Percentiles rank a stretch among this genome's conserved stretches.
Evolutionary conservation across 2,797 vertebrate species (phyloP).

Genomic region (Myripristis murdjan): DNA sequence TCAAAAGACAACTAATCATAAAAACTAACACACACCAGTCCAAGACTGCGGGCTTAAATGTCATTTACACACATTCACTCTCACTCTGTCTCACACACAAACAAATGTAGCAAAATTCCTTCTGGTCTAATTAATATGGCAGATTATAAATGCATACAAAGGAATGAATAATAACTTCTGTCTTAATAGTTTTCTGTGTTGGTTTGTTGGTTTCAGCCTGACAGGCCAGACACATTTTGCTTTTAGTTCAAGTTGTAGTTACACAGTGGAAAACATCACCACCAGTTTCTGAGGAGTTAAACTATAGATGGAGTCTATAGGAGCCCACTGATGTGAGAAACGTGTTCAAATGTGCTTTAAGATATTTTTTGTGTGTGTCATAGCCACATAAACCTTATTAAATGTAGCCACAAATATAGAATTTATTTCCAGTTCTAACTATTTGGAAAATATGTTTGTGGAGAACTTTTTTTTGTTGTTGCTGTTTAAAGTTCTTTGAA

Average conservation of each 20-base stretch:
- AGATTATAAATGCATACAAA: neutral
- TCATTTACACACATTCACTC: conserved; percentile 6
- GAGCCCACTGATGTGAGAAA: no score
- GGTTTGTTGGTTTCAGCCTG: neutral
- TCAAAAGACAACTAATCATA: no score
- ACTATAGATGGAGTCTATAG: conserved; percentile 12
- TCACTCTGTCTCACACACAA: neutral
- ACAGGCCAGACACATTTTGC: no score
- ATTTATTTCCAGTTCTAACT: no score
- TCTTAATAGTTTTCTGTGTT: neutral
- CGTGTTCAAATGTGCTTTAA: neutral
- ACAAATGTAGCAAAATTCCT: neutral
- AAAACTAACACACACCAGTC: no score
- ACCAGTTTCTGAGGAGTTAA: conserved; percentile 6
- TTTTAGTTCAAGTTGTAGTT: neutral
- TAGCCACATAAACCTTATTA: no score
- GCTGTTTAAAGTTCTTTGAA: no score
- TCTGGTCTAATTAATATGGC: neutral
- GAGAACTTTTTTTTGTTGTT: no score
- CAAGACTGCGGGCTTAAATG: neutral
- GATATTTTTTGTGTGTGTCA: no score
- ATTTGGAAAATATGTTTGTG: no score
- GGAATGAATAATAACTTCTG: neutral
- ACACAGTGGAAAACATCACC: conserved; percentile 8
- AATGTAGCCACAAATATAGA: neutral